Base-by-base conservation (phyloP, 2,113 vertebrate species). In the Syngnathoides biaculeatus region DNA sequence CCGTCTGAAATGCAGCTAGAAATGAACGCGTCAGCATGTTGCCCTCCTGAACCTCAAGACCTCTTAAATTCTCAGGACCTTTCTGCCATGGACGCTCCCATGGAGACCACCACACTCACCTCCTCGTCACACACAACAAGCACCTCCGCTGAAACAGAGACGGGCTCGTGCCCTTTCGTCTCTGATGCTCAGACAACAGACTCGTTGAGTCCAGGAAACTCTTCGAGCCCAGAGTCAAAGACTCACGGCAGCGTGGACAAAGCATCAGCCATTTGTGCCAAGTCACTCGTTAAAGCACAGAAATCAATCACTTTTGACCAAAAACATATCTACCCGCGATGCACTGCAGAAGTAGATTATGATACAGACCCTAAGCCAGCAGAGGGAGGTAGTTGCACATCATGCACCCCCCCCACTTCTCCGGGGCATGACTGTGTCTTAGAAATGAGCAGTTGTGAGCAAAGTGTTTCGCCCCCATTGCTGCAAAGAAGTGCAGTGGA, bases 401-500 rank as follows among this genome's bases (percentile, higher is more conserved):
- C 73, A 53, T 63, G 62, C 67, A 26, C 52, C 63, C 56, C 68
- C 7, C 8, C 35, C 17, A 26, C 66, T 27, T 38, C 66, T 35
- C 64, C 74, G 38, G 75, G 64, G 70, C 67, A 68, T 15, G 68
- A 47, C n/a, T n/a, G 12, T 64, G 73, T 52, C 57, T 73, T 45
- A 19, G 69, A 65, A 68, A 79, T 73, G 68, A 71, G 57, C 47
- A 55, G 56, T 66, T 60, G 22, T 3, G 69, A 82, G 56, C 82
- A 81, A 70, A 79, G 35, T 58, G 30, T 78, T 42, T 65, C 64
- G 58, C 89, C 88, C 26, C 88, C 86, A 45, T 73, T 88, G 58
- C 67, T 90, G 22, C 86, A 86, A 60, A 87, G 43, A 62, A 82
- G 65, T 69, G 63, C 65, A n/a, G 80, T 69, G 5, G 90, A 92